phyloP scores from a whole-genome alignment of 1,140 invertebrate species.

The Drosophila repleta region DNA sequence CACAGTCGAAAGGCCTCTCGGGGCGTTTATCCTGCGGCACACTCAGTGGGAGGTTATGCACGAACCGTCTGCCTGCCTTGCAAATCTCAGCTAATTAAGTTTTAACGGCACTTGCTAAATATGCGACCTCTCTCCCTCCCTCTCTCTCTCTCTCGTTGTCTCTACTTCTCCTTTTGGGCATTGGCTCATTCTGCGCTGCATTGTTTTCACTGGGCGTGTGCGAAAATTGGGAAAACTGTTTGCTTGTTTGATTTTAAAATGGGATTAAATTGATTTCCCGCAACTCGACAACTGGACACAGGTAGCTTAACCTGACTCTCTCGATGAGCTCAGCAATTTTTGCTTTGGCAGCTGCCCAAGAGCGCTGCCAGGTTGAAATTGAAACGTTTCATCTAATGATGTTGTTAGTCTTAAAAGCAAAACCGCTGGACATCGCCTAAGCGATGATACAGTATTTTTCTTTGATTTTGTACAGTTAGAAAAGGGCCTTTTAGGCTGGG shows the following conservation, averaged over 20 bases:
- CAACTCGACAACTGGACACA: slow-evolving; percentile 68
- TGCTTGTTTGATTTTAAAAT: slow-evolving; percentile 71
- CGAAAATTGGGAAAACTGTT: slow-evolving; percentile 46
- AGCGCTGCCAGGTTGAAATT: slow-evolving; percentile 57
- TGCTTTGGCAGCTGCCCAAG: slow-evolving; percentile 37
- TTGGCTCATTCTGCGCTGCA: neutral
- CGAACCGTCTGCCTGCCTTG: slow-evolving; percentile 30
- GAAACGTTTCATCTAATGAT: slow-evolving; percentile 62
- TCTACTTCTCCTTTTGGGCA: neutral
- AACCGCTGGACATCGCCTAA: neutral
- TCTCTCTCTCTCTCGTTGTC: slow-evolving; percentile 1
- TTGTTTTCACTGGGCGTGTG: slow-evolving; percentile 61
- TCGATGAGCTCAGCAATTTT: slow-evolving; percentile 70
- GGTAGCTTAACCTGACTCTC: slow-evolving; percentile 30
- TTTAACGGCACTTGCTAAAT: slow-evolving; percentile 78
- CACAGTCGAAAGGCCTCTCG: slow-evolving; percentile 33
- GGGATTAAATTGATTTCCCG: slow-evolving; percentile 80
- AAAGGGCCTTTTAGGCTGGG: neutral
- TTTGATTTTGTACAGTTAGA: too few relatives aligned
- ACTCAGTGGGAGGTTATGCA: slow-evolving; percentile 62
- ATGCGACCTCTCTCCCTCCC: slow-evolving; percentile 31
- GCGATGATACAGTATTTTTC: neutral
- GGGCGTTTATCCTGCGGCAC: slow-evolving; percentile 70
- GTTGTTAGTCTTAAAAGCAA: neutral
- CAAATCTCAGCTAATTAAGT: slow-evolving; percentile 76